Evolutionary conservation across 1,140 invertebrate species (phyloP), one percentile per base, ranked within the genome.

Genomic region (Drosophila cardini): DNA sequence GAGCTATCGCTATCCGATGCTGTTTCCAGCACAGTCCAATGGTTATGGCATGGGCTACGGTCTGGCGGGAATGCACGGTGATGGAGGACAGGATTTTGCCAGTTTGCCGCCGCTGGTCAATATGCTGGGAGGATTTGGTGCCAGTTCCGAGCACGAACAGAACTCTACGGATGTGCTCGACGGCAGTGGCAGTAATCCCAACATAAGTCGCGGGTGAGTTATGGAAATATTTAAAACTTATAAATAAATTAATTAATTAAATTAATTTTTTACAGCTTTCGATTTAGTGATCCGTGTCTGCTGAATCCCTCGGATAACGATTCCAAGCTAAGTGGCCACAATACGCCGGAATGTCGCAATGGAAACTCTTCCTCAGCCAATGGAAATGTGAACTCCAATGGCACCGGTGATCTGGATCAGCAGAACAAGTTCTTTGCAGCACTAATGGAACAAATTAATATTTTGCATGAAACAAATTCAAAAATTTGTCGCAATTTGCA

Each of bases 401-500:
- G 74, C 65, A 69, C 43, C 13, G 65, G 60, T 16, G 79, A 87
- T 16, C 6, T 64, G 43, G 72, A 76, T 32, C 83, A 87, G 18
- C 90, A 91, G 63, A 92, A 92, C 62, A 92, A 92, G 61, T 85
- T 92, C 32, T 85, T 92, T 55, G 75, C 77, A 5, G 82, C 90
- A 0, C 32, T 92, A 21, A 91, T 92, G 85, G 90, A 92, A 50
- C 91, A 92, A 69, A 92, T 92, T 38, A 91, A 91, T 52, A 63
- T 92, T 34, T 45, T 92, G 63, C 91, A 92, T 13, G 91, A 92
- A 58, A 92, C 91, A 11, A 92, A 92, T 58, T 90, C 91, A n/a
- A 92, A 92, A 78, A 92, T 92, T 56, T 92, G 91, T 71, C 81
- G 91, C 21, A 91, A 91, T 78, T 64, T 92, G 61, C 91, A 92